Evolutionary conservation across 1,140 invertebrate genomes (phyloP), one percentile per base, ranked within the genome.

Genomic region (Bombus sibiricus): DNA sequence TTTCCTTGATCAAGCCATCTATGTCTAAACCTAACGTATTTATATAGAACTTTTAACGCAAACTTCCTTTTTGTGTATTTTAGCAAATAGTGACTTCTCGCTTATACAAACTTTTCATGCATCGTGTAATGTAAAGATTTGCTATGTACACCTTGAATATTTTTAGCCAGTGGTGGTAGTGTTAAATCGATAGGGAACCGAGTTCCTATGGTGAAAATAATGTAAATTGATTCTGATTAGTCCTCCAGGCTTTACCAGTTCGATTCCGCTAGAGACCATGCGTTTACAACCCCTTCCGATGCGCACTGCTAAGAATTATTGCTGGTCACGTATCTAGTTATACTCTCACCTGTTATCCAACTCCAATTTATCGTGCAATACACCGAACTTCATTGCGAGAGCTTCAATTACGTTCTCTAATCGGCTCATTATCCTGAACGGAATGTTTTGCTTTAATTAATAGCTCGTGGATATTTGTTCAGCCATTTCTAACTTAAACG

Each of bases 171-270:
- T 81, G 87, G 89, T 92, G 84, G 86, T 86, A 74, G 87, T 94
- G 93, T 94, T 94, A 92, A 92, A 94, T 94, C 93, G 88, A 94
- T 94, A 94, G 89, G 88, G 91, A 91, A 92, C 83, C 80, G 81
- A 93, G 93, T 93, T 93, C 89, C 92, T 93, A 93, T 93, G 92
- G 93, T 93, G 92, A 92, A 89, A 93, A 91, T 92, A 84, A 85
- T 81, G 71, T 79, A 88, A 90, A 87, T 91, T 91, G 84, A 87
- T 89, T 78, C 85, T 62, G 79, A 91, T 88, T 89, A 86, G 83
- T 59, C 47, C 74, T 68, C 74, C 34, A 64, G 25, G 28, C 32
- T 66, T 68, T 39, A 73, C 28, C 47, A 53, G 47, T 81, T 83
- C 13, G 32, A 75, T 64, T 59, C 32, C 32, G 22, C 28, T 57